phyloP scores from a whole-genome alignment of 1,140 invertebrate species.

The Pseudachorutes palmiensis region DNA sequence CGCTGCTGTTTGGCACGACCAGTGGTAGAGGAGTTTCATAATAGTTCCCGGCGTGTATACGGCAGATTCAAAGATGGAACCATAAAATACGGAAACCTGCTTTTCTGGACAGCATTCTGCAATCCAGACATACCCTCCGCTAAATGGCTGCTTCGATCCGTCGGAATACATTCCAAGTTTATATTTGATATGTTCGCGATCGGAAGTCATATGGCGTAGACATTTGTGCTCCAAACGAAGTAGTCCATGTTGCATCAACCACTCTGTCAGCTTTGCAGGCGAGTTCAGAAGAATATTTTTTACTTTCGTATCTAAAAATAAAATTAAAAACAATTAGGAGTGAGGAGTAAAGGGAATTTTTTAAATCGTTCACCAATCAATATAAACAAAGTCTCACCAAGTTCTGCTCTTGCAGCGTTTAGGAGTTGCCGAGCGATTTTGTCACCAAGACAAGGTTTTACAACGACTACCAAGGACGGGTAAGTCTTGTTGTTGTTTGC shows the following conservation, averaged over 20 bases:
- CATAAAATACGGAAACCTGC: conserved; percentile 74
- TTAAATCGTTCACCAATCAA: no score
- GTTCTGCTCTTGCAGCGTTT: conserved; percentile 45
- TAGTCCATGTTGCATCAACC: conserved; percentile 74
- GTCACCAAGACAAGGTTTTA: conserved; percentile 60
- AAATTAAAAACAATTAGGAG: conserved; percentile 17
- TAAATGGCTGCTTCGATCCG: conserved; percentile 69
- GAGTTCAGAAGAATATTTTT: conserved; percentile 68
- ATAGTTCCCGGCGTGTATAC: conserved; percentile 68
- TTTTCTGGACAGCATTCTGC: conserved; percentile 70
- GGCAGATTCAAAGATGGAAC: conserved; percentile 75
- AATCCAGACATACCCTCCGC: conserved; percentile 82
- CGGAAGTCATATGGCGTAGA: conserved; percentile 48
- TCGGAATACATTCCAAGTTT: conserved; percentile 65
- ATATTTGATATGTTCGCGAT: conserved; percentile 50
- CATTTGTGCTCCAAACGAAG: conserved; percentile 69
- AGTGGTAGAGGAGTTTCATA: conserved; percentile 78
- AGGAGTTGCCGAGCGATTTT: conserved; percentile 45
- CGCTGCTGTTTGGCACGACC: conserved; percentile 78
- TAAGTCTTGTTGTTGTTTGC: conserved; percentile 56
- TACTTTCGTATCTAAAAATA: conserved; percentile 56
- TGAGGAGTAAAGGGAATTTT: no score
- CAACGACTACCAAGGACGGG: conserved; percentile 70
- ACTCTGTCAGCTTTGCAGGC: conserved; percentile 74
- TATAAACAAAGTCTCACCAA: no score